These are phyloP conservation scores for Mamestra brassicae DNA, from an alignment of 2,888 invertebrate species.

Conservation along the genomic window DNA sequence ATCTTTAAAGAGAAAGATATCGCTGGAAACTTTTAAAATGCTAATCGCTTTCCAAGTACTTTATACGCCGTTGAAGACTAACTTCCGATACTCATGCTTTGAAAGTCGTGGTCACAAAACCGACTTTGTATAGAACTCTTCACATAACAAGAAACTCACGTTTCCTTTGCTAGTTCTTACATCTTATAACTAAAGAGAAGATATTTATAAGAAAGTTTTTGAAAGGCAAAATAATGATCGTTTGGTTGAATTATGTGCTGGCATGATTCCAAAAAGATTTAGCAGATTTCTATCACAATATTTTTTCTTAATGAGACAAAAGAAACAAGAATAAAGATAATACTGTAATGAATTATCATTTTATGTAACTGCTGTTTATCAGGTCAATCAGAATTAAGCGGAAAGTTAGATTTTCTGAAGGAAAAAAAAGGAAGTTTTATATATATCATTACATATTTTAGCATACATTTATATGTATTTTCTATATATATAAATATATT, in stretches of 20 bases:
- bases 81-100: neutral
- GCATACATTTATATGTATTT: too few relatives aligned
- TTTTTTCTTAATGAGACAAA: neutral
- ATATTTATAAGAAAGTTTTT: constrained; percentile 13
- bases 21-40: neutral
- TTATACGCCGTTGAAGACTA: neutral
- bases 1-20: neutral
- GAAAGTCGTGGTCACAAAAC: neutral
- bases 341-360: neutral
- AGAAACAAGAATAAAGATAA: neutral
- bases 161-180: neutral
- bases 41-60: neutral
- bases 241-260: constrained; percentile 20
- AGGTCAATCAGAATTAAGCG: neutral
- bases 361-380: neutral
- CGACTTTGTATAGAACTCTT: neutral
- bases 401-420: neutral
- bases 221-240: constrained; percentile 4
- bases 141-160: neutral
- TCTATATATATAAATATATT: too few relatives aligned
- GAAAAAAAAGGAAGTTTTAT: too few relatives aligned
- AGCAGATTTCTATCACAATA: neutral
- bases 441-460: too few relatives aligned
- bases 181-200: constrained; percentile 2
- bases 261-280: constrained; percentile 22